Base-by-base conservation (phyloP, 2,888 invertebrate species). In the Cylindroiulus punctatus region DNA sequence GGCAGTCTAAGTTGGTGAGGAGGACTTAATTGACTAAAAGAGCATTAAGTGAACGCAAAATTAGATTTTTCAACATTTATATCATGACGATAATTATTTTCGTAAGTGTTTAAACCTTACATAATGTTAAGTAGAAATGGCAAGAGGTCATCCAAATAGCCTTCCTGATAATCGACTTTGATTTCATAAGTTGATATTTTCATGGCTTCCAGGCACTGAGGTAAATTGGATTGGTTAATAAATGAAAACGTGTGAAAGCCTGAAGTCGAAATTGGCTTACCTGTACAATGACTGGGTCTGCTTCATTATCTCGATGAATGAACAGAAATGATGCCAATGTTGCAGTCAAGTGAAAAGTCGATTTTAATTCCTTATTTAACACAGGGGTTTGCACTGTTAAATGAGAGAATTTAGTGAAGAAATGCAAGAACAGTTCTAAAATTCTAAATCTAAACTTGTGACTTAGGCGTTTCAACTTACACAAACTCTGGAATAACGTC, bases 101-200 rank as follows among this genome's bases (percentile, higher is more conserved):
- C n/a, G n/a, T n/a, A n/a, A n/a, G 7, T 32, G 19, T n/a, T 32
- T 1, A 32, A 81, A 19, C 12, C 84, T 40, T 84, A 84, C 84
- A 84, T 47, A 26, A 44, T 22, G 17, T 47, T 22, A 84, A 84
- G 42, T 14, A 84, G 40, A 84, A 84, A 84, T 3, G 42, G 42
- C 84, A 84, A 40, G n/a, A 84, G 47, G 17, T 40, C 84, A 26
- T 84, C 84, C 22, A 84, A 84, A 30, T 84, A 44, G 84, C 42
- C 84, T 42, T 84, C 84, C 14, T 42, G 42, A 47, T 84, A 84
- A 26, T 19, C 32, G 40, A 84, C 32, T 40, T 84, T 40, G 40
- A 84, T 84, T 42, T 84, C 84, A 26, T 84, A 84, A n/a, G 84
- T 84, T 47, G 47, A 84, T 1, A 47, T 2, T 47, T 84, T 84